These are phyloP conservation scores for Metalampra italica DNA, from an alignment of 2,888 invertebrate genomes.

Conservation along the genomic window DNA sequence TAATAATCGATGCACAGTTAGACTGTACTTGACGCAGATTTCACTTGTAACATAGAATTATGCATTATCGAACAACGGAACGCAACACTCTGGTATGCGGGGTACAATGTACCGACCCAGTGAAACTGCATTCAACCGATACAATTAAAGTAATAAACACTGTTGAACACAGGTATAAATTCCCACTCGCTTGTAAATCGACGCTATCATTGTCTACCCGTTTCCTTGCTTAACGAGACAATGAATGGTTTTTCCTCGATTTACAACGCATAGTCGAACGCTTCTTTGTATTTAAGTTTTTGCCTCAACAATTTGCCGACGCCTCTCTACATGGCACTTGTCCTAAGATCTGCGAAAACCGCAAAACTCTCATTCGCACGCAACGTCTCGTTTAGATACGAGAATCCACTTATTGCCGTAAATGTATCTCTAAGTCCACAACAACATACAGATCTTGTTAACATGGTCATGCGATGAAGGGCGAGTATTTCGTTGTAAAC, in stretches of 20 bases:
- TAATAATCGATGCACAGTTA: slow-evolving; percentile 25
- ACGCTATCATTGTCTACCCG: slow-evolving; percentile 66
- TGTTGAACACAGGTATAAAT: slow-evolving; percentile 53
- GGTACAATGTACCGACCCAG: slow-evolving; percentile 58
- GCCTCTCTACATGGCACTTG: slow-evolving; percentile 36
- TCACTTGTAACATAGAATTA: slow-evolving; percentile 64
- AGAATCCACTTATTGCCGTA: slow-evolving; percentile 36
- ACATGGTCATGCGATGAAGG: slow-evolving; percentile 29
- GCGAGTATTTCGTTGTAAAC: slow-evolving; percentile 28
- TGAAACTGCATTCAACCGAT: slow-evolving; percentile 67
- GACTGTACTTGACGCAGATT: slow-evolving; percentile 54
- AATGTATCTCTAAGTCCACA: slow-evolving; percentile 23
- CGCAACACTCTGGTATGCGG: slow-evolving; percentile 53
- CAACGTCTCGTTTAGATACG: slow-evolving; percentile 41
- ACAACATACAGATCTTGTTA: slow-evolving; percentile 31
- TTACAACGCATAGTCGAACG: slow-evolving; percentile 58
- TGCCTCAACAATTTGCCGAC: slow-evolving; percentile 26
- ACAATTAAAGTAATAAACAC: slow-evolving; percentile 70
- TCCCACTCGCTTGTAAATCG: slow-evolving; percentile 66
- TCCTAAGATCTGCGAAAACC: slow-evolving; percentile 52
- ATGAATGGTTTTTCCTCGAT: slow-evolving; percentile 59
- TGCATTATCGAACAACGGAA: slow-evolving; percentile 55
- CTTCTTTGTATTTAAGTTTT: slow-evolving; percentile 37
- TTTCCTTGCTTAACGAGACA: slow-evolving; percentile 62
- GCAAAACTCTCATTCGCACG: slow-evolving; percentile 57